phyloP scores from a whole-genome alignment of 2,888 invertebrate genomes.

The Penaeus monodon region DNA sequence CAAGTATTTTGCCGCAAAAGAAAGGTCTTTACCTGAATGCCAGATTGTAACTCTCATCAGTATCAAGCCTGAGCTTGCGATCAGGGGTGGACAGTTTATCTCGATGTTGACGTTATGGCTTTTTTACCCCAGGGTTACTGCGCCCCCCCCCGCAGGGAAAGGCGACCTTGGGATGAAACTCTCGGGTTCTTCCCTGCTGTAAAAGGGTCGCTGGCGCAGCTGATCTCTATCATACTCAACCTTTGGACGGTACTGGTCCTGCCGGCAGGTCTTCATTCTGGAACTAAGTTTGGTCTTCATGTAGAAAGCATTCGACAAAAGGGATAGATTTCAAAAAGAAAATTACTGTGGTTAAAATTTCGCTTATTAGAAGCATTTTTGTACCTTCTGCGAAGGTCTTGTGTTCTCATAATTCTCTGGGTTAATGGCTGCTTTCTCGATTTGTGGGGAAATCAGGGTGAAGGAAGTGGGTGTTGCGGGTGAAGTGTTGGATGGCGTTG shows the following conservation, averaged over 20 bases:
- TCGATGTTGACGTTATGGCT: slow-evolving; percentile 41
- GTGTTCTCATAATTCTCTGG: background rate
- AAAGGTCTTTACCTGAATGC: slow-evolving; percentile 37
- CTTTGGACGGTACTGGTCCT: too few species aligned
- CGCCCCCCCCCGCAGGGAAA: slow-evolving; percentile 29
- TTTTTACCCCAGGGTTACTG: slow-evolving; percentile 20
- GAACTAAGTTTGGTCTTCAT: too few species aligned
- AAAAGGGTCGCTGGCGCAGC: slow-evolving; percentile 1
- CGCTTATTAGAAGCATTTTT: too few species aligned
- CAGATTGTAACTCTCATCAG: slow-evolving; percentile 54
- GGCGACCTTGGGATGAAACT: slow-evolving; percentile 22
- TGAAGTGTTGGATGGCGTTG: slow-evolving; percentile 27
- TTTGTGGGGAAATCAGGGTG: slow-evolving; percentile 40
- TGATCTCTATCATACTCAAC: background rate
- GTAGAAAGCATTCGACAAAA: too few species aligned
- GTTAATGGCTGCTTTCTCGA: slow-evolving; percentile 25
- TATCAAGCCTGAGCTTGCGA: slow-evolving; percentile 26
- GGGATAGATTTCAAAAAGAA: too few species aligned
- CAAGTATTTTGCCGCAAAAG: background rate
- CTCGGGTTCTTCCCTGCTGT: slow-evolving; percentile 3
- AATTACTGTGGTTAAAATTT: too few species aligned
- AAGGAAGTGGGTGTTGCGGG: slow-evolving; percentile 20
- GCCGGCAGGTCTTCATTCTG: too few species aligned
- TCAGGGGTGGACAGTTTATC: slow-evolving; percentile 37
- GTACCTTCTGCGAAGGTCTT: too few species aligned